Conservation (phyloP, 2,888 invertebrate genomes). For the Apamea anceps region DNA sequence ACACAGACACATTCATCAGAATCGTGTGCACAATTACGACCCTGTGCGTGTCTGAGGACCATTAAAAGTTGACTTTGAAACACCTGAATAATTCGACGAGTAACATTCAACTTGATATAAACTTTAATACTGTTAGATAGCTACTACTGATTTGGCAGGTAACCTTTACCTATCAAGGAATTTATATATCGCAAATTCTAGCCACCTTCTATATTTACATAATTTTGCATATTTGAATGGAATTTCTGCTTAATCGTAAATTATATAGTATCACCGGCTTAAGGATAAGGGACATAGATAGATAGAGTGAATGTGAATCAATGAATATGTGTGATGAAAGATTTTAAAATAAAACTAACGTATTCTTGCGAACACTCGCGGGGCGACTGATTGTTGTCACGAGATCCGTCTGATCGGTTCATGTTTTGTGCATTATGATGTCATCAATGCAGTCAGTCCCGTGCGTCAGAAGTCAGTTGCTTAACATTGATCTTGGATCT, state of each 20-base stretch:
- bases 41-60: slow-evolving; percentile 55
- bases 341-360: slow-evolving; percentile 49
- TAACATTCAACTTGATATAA: slow-evolving; percentile 37
- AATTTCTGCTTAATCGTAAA: slow-evolving; percentile 42
- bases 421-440: slow-evolving; percentile 47
- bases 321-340: slow-evolving; percentile 40
- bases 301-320: slow-evolving; percentile 12
- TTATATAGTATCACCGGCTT: slow-evolving; percentile 17
- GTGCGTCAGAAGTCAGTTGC: slow-evolving; percentile 28
- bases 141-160: slow-evolving; percentile 19
- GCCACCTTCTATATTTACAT: slow-evolving; percentile 39
- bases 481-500: slow-evolving; percentile 20
- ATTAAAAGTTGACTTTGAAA: slow-evolving; percentile 56
- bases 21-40: slow-evolving; percentile 49
- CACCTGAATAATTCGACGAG: slow-evolving; percentile 34
- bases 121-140: slow-evolving; percentile 31
- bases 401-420: slow-evolving; percentile 25
- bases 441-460: slow-evolving; percentile 40
- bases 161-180: neutral
- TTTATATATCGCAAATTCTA: slow-evolving; percentile 28
- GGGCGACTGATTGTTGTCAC: slow-evolving; percentile 2
- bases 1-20: slow-evolving; percentile 42
- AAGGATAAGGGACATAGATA: slow-evolving; percentile 17
- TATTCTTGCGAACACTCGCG: slow-evolving; percentile 21
- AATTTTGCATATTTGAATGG: slow-evolving; percentile 38